Evolutionary conservation across 1,140 invertebrate species (phyloP), one percentile per base, ranked within the genome.

Genomic region (Metaphire vulgaris): DNA sequence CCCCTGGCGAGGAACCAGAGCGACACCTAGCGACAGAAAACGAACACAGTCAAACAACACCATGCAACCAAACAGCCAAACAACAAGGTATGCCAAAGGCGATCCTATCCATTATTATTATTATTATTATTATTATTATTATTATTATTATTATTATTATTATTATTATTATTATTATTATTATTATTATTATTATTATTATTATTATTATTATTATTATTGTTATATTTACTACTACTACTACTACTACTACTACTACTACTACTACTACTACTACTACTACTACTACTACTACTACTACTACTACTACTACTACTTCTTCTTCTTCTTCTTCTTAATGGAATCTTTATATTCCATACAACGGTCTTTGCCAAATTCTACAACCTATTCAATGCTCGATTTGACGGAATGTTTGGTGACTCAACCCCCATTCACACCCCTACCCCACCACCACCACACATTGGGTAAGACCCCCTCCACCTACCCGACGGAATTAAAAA

Each of bases 111-210:
- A 56, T 56, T 56, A 56, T 56, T 56, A 56, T 56, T 56, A 21
- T 21, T 56, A 56, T 56, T 56, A 56, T 56, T 56, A 56, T 56
- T 56, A 56, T 56, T 56, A 56, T 56, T 56, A 56, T 56, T 56
- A 56, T 56, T 56, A 56, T 56, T 56, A 21, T 56, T 56, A 56
- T 56, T 56, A 56, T 56, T 56, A 56, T 56, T 56, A 56, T 56
- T 56, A 56, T 56, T 56, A 56, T 56, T 56, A 56, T 56, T 56
- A 56, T 56, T 56, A 56, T 56, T 56, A 56, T 56, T 56, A 56
- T 56, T 56, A 56, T 56, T 56, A 56, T 56, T 56, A 56, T 56
- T 56, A 56, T 56, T 56, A 56, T 56, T 56, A 56, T 56, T 56
- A 56, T 56, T 56, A 56, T 56, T 56, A 56, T 56, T 56, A 56